phyloP scores from a whole-genome alignment of 2,113 vertebrate species.

The Murina feae region DNA sequence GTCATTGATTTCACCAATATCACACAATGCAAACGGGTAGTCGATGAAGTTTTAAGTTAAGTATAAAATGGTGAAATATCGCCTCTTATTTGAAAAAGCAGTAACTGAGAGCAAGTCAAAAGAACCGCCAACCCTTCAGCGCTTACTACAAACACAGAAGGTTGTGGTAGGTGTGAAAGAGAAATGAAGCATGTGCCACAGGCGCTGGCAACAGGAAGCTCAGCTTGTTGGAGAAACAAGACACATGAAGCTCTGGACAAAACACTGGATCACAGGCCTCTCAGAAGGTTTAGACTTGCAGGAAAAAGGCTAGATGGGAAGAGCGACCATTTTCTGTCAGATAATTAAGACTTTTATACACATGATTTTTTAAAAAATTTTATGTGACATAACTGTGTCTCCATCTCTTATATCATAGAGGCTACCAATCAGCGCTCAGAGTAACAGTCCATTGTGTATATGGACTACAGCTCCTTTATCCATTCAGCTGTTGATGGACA shows the following conservation, averaged over 20 bases:
- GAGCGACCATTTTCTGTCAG: not conserved
- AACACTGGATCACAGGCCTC: not conserved
- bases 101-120: not conserved
- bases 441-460: not conserved
- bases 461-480: not conserved
- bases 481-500: not conserved
- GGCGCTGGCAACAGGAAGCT: not conserved
- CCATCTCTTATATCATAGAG: not conserved
- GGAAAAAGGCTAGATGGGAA: not conserved
- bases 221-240: not conserved
- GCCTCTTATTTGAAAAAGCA: not conserved
- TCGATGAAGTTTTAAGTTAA: not conserved
- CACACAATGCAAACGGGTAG: not conserved
- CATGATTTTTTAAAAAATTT: not conserved
- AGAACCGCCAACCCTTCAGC: not conserved
- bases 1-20: not conserved
- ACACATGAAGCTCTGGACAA: rapidly evolving
- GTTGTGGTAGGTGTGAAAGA: rapidly evolving
- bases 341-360: not conserved
- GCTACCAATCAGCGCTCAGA: not conserved
- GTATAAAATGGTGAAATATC: not conserved
- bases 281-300: not conserved
- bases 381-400: not conserved
- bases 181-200: not conserved
- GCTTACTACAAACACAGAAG: not conserved